These are phyloP conservation scores for Tubulanus polymorphus DNA, from an alignment of 2,888 invertebrate genomes.

Conservation along the genomic window DNA sequence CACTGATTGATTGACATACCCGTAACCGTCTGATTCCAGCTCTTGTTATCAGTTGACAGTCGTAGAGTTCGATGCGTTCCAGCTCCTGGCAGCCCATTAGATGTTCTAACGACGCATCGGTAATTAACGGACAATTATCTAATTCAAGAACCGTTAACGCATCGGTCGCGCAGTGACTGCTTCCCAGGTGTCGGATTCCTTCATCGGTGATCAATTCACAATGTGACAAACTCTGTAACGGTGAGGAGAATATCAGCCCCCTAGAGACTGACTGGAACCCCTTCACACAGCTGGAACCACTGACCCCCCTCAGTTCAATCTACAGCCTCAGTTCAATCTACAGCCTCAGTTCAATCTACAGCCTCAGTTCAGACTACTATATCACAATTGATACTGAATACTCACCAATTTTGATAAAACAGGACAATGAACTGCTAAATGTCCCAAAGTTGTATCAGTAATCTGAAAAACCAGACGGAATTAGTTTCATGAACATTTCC, in stretches of 20 bases:
- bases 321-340: too few relatives aligned
- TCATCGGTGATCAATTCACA: constrained; percentile 98
- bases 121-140: constrained; percentile 97
- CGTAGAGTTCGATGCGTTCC: constrained; percentile 95
- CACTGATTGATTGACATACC: constrained; percentile 65
- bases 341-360: too few relatives aligned
- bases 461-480: constrained; percentile 57
- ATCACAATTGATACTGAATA: too few relatives aligned
- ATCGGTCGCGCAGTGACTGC: constrained; percentile 90
- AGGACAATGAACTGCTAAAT: constrained; percentile 93
- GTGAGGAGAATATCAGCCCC: background rate
- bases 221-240: constrained; percentile 86
- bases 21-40: constrained; percentile 92
- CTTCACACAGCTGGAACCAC: too few relatives aligned
- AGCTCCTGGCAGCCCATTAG: constrained; percentile 90
- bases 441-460: constrained; percentile 88
- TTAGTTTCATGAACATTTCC: background rate
- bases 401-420: constrained; percentile 88
- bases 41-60: constrained; percentile 97
- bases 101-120: constrained; percentile 93
- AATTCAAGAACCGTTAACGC: constrained; percentile 76
- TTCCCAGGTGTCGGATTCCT: constrained; percentile 89
- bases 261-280: too few relatives aligned
- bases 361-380: too few relatives aligned
- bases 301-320: too few relatives aligned